phyloP scores from a whole-genome alignment of 2,113 vertebrate genomes.

The Bolborhynchus lineola region DNA sequence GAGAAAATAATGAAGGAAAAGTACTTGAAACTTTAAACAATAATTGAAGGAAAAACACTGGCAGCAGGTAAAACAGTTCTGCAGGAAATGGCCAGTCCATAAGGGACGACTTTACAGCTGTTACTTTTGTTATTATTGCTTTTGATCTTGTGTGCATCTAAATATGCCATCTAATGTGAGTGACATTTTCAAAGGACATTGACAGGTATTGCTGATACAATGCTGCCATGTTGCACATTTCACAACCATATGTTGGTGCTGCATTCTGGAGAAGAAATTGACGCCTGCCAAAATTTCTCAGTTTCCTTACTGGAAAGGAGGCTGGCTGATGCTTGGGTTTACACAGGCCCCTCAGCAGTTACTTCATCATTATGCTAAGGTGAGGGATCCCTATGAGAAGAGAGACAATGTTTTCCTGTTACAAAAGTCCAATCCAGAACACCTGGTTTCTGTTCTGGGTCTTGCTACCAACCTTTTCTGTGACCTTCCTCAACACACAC shows the following conservation, averaged over 20 bases:
- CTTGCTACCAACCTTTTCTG: neutral
- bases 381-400: neutral
- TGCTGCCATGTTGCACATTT: neutral
- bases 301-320: neutral
- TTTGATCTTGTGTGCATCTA: neutral
- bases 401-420: neutral
- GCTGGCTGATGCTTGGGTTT: neutral
- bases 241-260: neutral
- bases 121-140: neutral
- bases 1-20: neutral
- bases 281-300: neutral
- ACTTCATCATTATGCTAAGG: neutral
- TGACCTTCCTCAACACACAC: neutral
- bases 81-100: neutral
- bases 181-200: neutral
- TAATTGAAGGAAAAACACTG: neutral
- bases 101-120: neutral
- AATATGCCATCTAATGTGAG: neutral
- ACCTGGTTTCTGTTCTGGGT: neutral
- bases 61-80: neutral
- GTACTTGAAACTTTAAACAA: neutral
- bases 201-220: neutral
- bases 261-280: neutral
- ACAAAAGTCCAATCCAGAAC: neutral
- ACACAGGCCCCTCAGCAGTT: neutral